Evolutionary conservation across 2,888 invertebrate species (phyloP).

Genomic region (Criorhina ranunculi): DNA sequence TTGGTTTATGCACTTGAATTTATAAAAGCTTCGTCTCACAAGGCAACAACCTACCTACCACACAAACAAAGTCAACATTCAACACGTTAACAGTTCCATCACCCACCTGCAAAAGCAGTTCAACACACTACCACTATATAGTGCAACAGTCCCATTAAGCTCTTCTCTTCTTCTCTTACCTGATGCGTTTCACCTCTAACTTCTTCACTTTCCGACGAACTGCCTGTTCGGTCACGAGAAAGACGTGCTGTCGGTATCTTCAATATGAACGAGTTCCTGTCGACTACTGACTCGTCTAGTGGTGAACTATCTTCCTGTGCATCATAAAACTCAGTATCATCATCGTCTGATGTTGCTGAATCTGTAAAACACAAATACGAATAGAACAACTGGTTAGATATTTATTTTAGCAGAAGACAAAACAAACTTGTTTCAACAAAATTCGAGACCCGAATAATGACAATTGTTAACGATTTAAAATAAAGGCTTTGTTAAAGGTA

Average conservation of each 20-base stretch:
- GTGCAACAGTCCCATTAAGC: constrained; percentile 27
- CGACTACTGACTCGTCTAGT: constrained; percentile 80
- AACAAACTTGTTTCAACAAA: neutral
- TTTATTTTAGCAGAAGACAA: neutral
- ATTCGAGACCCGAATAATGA: neutral
- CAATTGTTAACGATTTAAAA: neutral
- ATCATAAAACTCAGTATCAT: constrained; percentile 91
- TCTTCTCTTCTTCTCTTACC: constrained; percentile 78
- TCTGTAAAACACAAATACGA: constrained; percentile 76
- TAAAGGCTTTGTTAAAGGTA: neutral
- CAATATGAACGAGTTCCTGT: constrained; percentile 87
- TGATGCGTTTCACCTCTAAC: constrained; percentile 84
- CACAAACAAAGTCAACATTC: neutral
- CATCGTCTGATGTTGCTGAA: constrained; percentile 86
- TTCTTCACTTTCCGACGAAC: constrained; percentile 86
- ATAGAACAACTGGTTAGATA: constrained; percentile 1
- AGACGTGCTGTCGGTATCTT: constrained; percentile 86
- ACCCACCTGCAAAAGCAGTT: neutral
- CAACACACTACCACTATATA: neutral
- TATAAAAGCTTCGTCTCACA: too few species aligned
- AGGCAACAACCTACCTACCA: too few species aligned
- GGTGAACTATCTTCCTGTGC: constrained; percentile 86
- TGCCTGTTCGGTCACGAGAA: constrained; percentile 84
- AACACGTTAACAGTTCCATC: neutral
- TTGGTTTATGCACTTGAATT: too few species aligned